phyloP scores from a whole-genome alignment of 2,797 vertebrate genomes.

The Lagocephalus sceleratus region DNA sequence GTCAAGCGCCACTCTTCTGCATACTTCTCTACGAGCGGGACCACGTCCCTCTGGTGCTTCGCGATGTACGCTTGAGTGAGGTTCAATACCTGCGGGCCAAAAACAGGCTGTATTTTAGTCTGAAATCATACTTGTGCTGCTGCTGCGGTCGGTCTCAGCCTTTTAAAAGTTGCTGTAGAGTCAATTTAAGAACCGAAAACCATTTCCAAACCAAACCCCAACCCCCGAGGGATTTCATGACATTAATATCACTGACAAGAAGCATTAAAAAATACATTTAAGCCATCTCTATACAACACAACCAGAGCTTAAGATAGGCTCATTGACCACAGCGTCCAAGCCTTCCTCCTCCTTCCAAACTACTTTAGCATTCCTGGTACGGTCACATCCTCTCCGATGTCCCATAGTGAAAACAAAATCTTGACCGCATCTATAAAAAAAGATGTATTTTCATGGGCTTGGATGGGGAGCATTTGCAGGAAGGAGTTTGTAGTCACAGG shows the following conservation, averaged over 20 bases:
- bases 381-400: constrained; percentile 71
- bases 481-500: constrained; percentile 63
- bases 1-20: constrained; percentile 78
- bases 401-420: constrained; percentile 68
- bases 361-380: constrained; percentile 65
- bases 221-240: constrained; percentile 21
- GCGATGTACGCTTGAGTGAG: constrained; percentile 80
- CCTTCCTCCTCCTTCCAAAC: constrained; percentile 53
- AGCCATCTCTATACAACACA: constrained; percentile 34
- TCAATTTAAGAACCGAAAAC: constrained; percentile 14
- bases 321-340: constrained; percentile 56
- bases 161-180: constrained; percentile 1
- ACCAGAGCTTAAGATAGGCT: constrained; percentile 25
- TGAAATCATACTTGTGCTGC: not conserved
- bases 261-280: constrained; percentile 44
- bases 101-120: not conserved
- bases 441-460: constrained; percentile 65
- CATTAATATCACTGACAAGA: constrained; percentile 24
- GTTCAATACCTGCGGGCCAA: constrained; percentile 77
- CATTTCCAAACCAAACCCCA: constrained; percentile 30
- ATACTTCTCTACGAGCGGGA: constrained; percentile 80
- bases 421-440: constrained; percentile 72
- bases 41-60: constrained; percentile 80
- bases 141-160: not conserved
- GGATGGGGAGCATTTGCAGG: constrained; percentile 64